Base-by-base conservation (phyloP, 1,140 invertebrate species). In the Chrysopa pallens region DNA sequence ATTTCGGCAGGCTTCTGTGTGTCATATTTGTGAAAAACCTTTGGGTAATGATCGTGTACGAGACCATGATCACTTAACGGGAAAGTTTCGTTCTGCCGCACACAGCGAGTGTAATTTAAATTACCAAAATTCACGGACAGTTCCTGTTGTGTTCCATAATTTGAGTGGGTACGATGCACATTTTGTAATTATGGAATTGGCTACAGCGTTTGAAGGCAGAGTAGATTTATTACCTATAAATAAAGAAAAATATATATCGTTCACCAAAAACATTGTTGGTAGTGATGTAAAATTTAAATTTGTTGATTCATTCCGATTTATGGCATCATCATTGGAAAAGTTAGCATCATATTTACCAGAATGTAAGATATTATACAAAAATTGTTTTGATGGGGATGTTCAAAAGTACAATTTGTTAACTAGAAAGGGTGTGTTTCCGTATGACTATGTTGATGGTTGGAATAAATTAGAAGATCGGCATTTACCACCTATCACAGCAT, bases 111-210 rank as follows among this genome's bases (percentile, higher is more conserved):
- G 52, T 42, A 57, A 60, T 47, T 35, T 59, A 36, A 49, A 52
- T 38, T 55, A 46, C 46, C 48, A 47, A 38, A n/a, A 46, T 42
- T 28, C 47, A 17, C 46, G 44, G 38, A 48, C 48, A 37, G 39
- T 59, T 29, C 59, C 61, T 7, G 50, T 62, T 37, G 46, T 56
- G 45, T 57, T 62, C 45, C 57, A 63, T 48, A 62, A 61, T 49
- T 46, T 61, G 6, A 38, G 39, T 7, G 51, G 50, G 2, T 63
- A 63, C 46, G 57, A 65, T 50, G 46, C 48, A 17, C 55, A 61
- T 51, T 54, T 60, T 37, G 47, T 58, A 29, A 56, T 59, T 14
- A 52, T 47, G 50, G 36, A 46, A 35, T 28, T 52, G 13, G 42
- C 44, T 33, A 44, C 38, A 36, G 9, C 8, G 31, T 46, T 52